phyloP scores from a whole-genome alignment of 2,888 invertebrate species.

The Nipponacmea schrenckii region DNA sequence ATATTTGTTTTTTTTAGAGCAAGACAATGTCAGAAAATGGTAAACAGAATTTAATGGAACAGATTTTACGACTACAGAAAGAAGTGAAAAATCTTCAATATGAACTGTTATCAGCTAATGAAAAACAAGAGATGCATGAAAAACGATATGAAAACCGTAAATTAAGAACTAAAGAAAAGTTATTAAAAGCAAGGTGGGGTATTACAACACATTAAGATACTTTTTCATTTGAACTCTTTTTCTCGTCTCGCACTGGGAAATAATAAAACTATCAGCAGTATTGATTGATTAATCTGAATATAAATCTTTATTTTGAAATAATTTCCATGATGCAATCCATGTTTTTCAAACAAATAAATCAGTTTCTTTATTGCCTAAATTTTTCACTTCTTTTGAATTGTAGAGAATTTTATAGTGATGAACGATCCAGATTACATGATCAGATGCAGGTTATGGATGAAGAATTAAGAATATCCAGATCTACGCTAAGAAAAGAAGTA shows the following conservation, averaged over 20 bases:
- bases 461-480: slow-evolving; percentile 50
- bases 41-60: slow-evolving; percentile 53
- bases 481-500: slow-evolving; percentile 52
- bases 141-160: slow-evolving; percentile 57
- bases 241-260: no score
- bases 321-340: no score
- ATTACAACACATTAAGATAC: no score
- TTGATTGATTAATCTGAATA: neutral
- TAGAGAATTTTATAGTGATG: slow-evolving; percentile 57
- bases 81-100: slow-evolving; percentile 57
- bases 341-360: no score
- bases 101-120: slow-evolving; percentile 52
- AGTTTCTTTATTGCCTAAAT: no score
- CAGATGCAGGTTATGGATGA: slow-evolving; percentile 55
- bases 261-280: no score
- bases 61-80: slow-evolving; percentile 51
- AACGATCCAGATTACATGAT: slow-evolving; percentile 50
- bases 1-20: slow-evolving; percentile 32
- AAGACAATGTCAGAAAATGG: slow-evolving; percentile 52
- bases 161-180: slow-evolving; percentile 54
- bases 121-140: slow-evolving; percentile 52
- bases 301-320: neutral
- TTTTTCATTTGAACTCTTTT: neutral
- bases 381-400: slow-evolving; percentile 18
- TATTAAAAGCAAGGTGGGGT: slow-evolving; percentile 55